A percentile compares a stretch with the other conserved stretches of the same genome.
Evolutionary conservation across 2,113 vertebrate genomes (phyloP).

Genomic region (Chitala chitala): DNA sequence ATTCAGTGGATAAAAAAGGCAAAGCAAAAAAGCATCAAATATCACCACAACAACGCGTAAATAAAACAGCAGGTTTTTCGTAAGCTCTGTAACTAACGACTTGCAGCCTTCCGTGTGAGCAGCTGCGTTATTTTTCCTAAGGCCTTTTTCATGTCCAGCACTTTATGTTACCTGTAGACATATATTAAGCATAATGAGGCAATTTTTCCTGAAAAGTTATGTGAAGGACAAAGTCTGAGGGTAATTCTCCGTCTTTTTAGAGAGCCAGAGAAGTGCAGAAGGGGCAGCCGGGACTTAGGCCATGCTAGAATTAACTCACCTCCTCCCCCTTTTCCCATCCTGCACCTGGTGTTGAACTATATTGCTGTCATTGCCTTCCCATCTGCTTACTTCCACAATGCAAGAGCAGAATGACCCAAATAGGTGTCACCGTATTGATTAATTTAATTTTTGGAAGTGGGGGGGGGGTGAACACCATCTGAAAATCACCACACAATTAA

Average conservation of each 20-base stretch:
- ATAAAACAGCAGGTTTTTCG: no score
- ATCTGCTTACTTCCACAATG: not conserved
- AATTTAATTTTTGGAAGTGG: not conserved
- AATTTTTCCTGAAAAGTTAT: not conserved
- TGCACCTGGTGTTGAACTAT: conserved; percentile 2
- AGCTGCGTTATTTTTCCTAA: not conserved
- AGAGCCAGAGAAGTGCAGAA: not conserved
- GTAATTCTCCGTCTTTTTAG: no score
- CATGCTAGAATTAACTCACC: not conserved
- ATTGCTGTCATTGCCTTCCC: not conserved
- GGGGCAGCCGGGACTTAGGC: not conserved
- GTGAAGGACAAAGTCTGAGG: not conserved
- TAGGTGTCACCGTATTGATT: not conserved
- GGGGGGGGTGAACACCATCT: not conserved
- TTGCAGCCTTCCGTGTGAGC: not conserved
- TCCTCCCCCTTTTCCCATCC: not conserved
- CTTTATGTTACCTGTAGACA: not conserved
- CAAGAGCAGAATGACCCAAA: not conserved
- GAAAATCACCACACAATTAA: not conserved
- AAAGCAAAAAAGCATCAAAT: not conserved
- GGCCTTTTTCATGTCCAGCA: not conserved
- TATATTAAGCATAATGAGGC: not conserved
- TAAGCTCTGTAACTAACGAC: not conserved
- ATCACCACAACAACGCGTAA: not conserved
- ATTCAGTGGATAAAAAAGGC: no score